Conservation (phyloP, 2,797 vertebrate species). For the Pitangus sulphuratus region DNA sequence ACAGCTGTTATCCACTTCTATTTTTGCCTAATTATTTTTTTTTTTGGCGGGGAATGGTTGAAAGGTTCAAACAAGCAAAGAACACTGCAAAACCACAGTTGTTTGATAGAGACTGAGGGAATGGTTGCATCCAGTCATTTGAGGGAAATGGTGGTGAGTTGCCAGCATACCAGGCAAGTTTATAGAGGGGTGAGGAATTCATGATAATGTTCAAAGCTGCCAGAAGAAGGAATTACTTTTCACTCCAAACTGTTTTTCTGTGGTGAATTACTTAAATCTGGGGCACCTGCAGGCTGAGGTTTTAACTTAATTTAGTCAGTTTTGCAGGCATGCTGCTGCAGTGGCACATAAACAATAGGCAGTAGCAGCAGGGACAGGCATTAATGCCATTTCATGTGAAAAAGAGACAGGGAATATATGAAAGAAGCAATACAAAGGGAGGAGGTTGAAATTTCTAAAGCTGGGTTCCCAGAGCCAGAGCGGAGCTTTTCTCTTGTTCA, state of each 20-base stretch:
- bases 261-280: background rate
- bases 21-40: background rate
- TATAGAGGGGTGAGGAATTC: background rate
- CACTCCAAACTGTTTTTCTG: background rate
- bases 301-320: background rate
- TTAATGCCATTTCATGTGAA: background rate
- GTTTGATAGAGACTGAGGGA: background rate
- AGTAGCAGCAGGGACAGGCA: background rate
- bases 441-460: background rate
- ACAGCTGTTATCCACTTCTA: background rate
- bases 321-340: background rate
- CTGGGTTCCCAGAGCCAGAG: background rate
- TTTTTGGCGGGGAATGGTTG: background rate
- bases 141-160: background rate
- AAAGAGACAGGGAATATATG: background rate
- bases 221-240: background rate
- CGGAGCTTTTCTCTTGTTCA: background rate
- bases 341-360: background rate
- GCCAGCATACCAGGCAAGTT: background rate
- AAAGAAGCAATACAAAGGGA: background rate
- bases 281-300: background rate
- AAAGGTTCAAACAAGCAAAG: background rate
- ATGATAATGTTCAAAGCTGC: background rate
- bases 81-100: rapidly evolving
- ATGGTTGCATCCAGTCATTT: background rate